Percentiles rank a stretch among this genome's conserved stretches.
Evolutionary conservation across 2,113 vertebrate species (phyloP).

Genomic region (Microtus pennsylvanicus): DNA sequence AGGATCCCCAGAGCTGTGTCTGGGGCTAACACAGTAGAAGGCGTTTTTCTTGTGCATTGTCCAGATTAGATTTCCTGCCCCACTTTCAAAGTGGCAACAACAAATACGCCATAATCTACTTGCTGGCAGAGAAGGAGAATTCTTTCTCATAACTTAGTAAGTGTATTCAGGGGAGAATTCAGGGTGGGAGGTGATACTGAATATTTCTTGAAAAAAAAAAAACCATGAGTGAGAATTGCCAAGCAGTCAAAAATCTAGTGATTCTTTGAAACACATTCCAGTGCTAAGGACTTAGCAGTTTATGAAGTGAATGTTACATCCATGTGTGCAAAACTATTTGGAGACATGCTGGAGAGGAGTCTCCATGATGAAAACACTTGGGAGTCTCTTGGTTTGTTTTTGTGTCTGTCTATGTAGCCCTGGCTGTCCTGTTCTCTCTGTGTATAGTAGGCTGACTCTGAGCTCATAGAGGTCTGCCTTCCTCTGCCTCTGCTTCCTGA

Average conservation of each 20-base stretch:
- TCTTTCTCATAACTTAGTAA: background rate
- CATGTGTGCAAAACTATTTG: conserved; percentile 20
- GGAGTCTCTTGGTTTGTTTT: background rate
- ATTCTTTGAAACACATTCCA: conserved; percentile 24
- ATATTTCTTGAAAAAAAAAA: background rate
- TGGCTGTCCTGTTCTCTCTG: too few species aligned
- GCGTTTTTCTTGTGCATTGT: background rate
- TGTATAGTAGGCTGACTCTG: background rate
- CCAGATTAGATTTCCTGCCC: conserved; percentile 43
- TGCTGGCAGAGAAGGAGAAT: background rate
- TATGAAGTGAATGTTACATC: conserved; percentile 34
- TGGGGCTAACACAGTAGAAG: background rate
- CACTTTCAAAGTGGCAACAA: background rate
- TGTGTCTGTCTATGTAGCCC: background rate
- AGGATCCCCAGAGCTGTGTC: background rate
- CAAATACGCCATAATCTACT: background rate
- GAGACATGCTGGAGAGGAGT: background rate
- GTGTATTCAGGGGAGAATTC: background rate
- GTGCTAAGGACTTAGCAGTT: conserved; percentile 16
- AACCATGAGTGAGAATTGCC: background rate
- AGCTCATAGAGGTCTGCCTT: too few species aligned
- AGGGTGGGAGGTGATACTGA: background rate
- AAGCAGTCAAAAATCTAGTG: background rate
- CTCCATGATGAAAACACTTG: background rate
- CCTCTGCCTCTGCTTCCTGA: background rate